Evolutionary conservation across 2,113 vertebrate genomes (phyloP), one percentile per base, ranked within the genome.

Genomic region (Tapirus terrestris): DNA sequence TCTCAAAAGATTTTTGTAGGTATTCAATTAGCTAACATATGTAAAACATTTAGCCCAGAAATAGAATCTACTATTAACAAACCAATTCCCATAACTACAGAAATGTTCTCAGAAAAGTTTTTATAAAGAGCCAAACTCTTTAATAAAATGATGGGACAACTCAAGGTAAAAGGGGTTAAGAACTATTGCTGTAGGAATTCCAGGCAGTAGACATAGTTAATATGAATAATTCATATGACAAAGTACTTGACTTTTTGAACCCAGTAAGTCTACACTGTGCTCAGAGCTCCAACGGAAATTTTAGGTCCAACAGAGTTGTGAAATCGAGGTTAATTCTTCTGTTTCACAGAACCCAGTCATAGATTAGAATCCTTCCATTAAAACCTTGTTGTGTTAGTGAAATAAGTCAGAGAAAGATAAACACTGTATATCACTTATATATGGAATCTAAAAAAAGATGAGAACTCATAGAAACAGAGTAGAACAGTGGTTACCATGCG

Each of bases 161-260:
- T 95, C 95, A 76, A 92, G 75, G 65, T 86, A 93, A 83, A 92
- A 63, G 70, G 3, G n/a, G 39, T 89, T 96, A 70, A 91, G 48
- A 96, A 91, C 18, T 20, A 51, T 36, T 94, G 68, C 61, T 73
- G 11, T 79, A 75, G 33, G 29, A 21, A 90, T 94, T 92, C 76
- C 83, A 96, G 70, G 58, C 51, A 95, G 68, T 65, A 58, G 79
- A 75, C 0, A 0, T 39, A 79, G 33, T 45, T 76, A 68, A 27
- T 80, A 83, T 95, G n/a, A 95, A 90, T 92, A 95, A 97, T 87
- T 95, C 36, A 96, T 21, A 94, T 16, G 33, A 51, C 33, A 45
- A 79, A 96, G 51, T n/a, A 43, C 27, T 79, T 91, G 75, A 51
- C 90, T 97, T 92, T 93, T 89, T 90, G 27, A 97, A 94, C 79